A percentile compares a stretch with the other conserved stretches of the same genome.
Evolutionary conservation across 2,797 vertebrate species (phyloP).

Genomic region (Gallinago nigripennis): DNA sequence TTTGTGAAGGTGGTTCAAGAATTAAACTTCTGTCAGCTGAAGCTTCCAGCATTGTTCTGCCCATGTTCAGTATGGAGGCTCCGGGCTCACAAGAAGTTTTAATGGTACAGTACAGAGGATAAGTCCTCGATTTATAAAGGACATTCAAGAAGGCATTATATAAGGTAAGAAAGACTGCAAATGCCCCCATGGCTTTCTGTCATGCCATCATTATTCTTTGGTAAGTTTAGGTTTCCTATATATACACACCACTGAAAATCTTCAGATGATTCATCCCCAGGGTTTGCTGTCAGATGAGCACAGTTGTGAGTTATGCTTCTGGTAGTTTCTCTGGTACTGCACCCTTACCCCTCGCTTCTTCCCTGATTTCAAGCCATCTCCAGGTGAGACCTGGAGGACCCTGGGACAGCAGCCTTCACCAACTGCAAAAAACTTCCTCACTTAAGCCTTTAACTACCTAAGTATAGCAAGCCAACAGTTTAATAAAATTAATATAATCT

Average conservation of each 20-base stretch:
- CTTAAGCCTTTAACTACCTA: neutral
- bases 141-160: slow-evolving; percentile 9
- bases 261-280: slow-evolving; percentile 40
- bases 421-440: neutral
- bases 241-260: slow-evolving; percentile 14
- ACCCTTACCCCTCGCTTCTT: neutral
- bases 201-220: neutral
- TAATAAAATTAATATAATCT: neutral
- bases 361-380: neutral
- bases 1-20: slow-evolving; percentile 68
- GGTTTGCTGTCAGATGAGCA: slow-evolving; percentile 22
- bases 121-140: neutral
- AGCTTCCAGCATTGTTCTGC: slow-evolving; percentile 59
- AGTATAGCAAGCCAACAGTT: neutral
- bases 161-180: neutral
- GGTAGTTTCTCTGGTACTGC: neutral
- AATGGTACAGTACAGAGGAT: slow-evolving; percentile 1
- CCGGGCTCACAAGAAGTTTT: slow-evolving; percentile 10
- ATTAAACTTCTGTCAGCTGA: slow-evolving; percentile 64
- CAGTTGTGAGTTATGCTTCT: neutral
- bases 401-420: neutral
- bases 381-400: neutral
- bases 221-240: slow-evolving; percentile 40
- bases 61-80: slow-evolving; percentile 34
- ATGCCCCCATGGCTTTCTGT: slow-evolving; percentile 12